A percentile compares a stretch with the other conserved stretches of the same genome.
Conservation (phyloP, 2,888 invertebrate species). For the Rhogogaster chlorosoma region DNA sequence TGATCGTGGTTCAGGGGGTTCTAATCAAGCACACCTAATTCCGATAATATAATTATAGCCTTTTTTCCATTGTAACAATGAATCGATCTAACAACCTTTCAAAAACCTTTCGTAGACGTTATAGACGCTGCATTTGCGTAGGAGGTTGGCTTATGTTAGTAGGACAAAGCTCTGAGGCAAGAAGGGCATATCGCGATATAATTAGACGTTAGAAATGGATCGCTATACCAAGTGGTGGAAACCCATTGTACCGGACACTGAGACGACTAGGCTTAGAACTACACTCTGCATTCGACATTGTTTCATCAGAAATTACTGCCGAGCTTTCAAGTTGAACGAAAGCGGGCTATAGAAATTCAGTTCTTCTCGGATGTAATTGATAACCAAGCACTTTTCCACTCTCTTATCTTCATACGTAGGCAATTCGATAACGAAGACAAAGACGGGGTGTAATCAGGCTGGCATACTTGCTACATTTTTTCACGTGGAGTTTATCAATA, state of each 20-base stretch:
- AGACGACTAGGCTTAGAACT: not conserved
- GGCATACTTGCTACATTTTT: not conserved
- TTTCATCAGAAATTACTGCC: not conserved
- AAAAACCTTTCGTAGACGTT: not conserved
- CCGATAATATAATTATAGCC: not conserved
- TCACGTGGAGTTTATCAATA: not conserved
- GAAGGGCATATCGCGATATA: conserved; percentile 13
- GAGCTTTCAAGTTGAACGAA: not conserved
- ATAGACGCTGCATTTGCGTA: not conserved
- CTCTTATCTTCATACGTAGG: not conserved
- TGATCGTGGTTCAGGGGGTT: conserved; percentile 8
- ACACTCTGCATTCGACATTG: not conserved
- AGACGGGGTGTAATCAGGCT: not conserved
- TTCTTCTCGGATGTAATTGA: conserved; percentile 1
- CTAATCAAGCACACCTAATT: not conserved
- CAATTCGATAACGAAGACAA: not conserved
- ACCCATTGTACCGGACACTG: not conserved
- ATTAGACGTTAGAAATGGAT: conserved; percentile 29
- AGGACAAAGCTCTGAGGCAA: not conserved
- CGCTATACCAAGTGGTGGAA: not conserved
- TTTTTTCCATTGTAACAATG: not conserved
- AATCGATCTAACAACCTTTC: too few relatives aligned
- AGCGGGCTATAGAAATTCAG: not conserved
- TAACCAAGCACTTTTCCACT: not conserved
- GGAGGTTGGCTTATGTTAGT: not conserved